These are phyloP conservation scores for Tipula helvola DNA, from an alignment of 2,888 invertebrate species.

Conservation along the genomic window DNA sequence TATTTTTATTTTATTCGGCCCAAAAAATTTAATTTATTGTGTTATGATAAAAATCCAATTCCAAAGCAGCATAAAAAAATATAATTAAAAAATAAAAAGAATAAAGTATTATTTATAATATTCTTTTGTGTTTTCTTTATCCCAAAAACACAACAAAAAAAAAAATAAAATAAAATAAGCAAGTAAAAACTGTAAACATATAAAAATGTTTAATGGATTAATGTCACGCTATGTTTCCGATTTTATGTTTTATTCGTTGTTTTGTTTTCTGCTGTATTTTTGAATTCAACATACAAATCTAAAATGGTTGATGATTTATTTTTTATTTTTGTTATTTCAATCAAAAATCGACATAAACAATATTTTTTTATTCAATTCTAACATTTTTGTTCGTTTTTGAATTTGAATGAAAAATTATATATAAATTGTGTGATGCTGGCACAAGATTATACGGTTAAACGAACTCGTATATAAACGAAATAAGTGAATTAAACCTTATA, in stretches of 20 bases:
- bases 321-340: background rate
- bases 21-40: background rate
- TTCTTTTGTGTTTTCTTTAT: background rate
- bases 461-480: background rate
- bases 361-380: background rate
- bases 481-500: background rate
- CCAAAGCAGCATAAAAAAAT: background rate
- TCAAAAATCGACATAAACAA: background rate
- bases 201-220: conserved; percentile 5
- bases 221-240: conserved; percentile 8
- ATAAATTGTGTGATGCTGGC: background rate
- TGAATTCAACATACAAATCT: background rate
- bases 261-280: background rate
- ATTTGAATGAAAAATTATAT: background rate
- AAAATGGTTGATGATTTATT: background rate
- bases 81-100: background rate
- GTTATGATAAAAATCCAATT: background rate
- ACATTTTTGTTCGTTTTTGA: background rate
- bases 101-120: background rate
- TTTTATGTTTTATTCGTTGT: background rate
- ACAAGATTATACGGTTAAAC: background rate
- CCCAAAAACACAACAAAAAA: background rate
- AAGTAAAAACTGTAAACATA: background rate
- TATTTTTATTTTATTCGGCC: background rate
- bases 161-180: background rate